Evolutionary conservation across 1,140 invertebrate genomes (phyloP).

Genomic region (Ganaspis sp.): DNA sequence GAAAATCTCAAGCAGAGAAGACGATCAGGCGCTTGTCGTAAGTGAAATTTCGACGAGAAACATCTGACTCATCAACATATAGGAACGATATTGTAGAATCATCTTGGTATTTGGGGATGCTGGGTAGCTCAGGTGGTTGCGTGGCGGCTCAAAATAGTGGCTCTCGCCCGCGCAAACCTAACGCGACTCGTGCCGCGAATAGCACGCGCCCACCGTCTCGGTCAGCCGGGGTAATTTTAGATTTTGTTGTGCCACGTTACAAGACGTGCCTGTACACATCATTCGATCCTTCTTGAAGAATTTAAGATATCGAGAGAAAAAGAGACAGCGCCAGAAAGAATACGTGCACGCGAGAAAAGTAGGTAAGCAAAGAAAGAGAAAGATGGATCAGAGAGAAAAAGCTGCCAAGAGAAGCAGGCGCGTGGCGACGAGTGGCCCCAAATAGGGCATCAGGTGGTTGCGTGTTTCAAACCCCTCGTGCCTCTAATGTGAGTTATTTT

Average conservation of each 20-base stretch:
- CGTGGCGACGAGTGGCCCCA: slow-evolving; percentile 62
- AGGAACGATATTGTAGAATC: slow-evolving; percentile 49
- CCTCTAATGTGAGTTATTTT: not conserved
- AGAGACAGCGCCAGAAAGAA: not conserved
- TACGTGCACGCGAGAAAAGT: not conserved
- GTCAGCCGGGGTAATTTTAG: slow-evolving; percentile 69
- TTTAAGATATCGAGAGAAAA: slow-evolving; percentile 5
- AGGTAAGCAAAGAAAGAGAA: slow-evolving; percentile 9
- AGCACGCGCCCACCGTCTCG: slow-evolving; percentile 71
- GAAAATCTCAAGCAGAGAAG: slow-evolving; percentile 21
- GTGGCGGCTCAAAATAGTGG: slow-evolving; percentile 72
- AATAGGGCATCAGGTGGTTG: slow-evolving; percentile 71
- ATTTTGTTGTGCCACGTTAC: slow-evolving; percentile 55
- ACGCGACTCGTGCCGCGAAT: slow-evolving; percentile 69
- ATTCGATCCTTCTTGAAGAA: slow-evolving; percentile 10
- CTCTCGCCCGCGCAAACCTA: slow-evolving; percentile 73
- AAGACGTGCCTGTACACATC: slow-evolving; percentile 9
- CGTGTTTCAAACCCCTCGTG: slow-evolving; percentile 38
- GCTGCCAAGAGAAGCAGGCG: slow-evolving; percentile 43
- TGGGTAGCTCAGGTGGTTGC: slow-evolving; percentile 74
- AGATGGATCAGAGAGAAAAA: slow-evolving; percentile 34
- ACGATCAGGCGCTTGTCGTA: slow-evolving; percentile 31
- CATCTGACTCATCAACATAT: slow-evolving; percentile 44
- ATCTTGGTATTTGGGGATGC: slow-evolving; percentile 71
- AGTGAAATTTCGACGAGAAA: slow-evolving; percentile 42